Evolutionary conservation across 2,113 vertebrate genomes (phyloP).

Genomic region (Tricholaema leucomelas): DNA sequence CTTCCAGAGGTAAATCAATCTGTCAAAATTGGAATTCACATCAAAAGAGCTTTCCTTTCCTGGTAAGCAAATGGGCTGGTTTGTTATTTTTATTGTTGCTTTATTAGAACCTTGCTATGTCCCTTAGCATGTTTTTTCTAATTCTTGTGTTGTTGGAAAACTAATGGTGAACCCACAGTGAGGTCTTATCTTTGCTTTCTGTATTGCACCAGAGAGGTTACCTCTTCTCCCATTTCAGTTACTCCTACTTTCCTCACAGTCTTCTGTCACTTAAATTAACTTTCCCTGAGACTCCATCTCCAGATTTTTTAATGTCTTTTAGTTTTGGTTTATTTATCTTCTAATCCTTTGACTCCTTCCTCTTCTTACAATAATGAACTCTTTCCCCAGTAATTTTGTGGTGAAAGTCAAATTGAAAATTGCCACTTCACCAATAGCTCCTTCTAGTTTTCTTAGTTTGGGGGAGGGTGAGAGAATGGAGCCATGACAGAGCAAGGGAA

Average conservation of each 20-base stretch:
- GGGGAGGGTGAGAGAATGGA: not conserved
- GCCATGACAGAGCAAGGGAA: not conserved
- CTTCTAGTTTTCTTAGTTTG: not conserved
- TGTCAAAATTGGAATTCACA: not conserved
- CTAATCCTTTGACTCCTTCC: not conserved
- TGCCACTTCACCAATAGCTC: not conserved
- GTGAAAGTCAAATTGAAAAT: not conserved
- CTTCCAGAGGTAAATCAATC: not conserved
- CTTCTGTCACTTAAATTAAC: not conserved
- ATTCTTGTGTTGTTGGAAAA: not conserved
- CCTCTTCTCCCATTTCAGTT: not conserved
- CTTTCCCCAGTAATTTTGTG: not conserved
- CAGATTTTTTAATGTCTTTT: not conserved
- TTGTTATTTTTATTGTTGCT: not conserved
- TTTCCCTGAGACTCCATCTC: conserved; percentile 3
- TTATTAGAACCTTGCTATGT: not conserved
- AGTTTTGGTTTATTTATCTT: not conserved
- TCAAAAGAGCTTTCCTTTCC: not conserved
- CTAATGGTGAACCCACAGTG: not conserved
- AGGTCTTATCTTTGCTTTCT: not conserved
- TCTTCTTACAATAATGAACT: not conserved
- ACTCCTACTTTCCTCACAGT: not conserved
- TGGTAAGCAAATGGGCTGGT: not conserved
- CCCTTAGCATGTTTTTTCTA: not conserved
- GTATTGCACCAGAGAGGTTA: not conserved